Evolutionary conservation across 2,797 vertebrate genomes (phyloP), one percentile per base, ranked within the genome.

Genomic region (Bradypus variegatus): DNA sequence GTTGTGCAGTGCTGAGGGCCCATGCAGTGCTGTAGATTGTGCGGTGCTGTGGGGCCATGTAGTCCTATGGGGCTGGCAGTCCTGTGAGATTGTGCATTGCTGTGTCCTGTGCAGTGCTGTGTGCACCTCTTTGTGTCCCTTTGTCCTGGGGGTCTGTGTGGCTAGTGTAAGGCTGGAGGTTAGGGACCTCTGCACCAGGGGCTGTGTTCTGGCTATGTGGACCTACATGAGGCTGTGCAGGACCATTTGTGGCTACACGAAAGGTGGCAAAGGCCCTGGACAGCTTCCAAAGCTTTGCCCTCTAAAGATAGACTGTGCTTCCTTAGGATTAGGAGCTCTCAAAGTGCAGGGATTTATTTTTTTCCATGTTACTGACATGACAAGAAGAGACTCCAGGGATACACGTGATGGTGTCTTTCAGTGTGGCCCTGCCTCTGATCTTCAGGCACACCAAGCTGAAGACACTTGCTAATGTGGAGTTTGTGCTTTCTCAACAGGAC

Each of bases 401-500:
- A 75, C 41, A 7, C 0, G 2, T 41, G 58, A 53, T n/a, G n/a
- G n/a, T n/a, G n/a, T n/a, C n/a, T n/a, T n/a, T n/a, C n/a, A n/a
- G n/a, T n/a, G n/a, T n/a, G n/a, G n/a, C n/a, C n/a, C 2, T 8
- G 1, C 4, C 70, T 19, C 89, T 13, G 65, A 70, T 50, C 70
- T 64, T 91, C 62, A 2, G 3, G 19, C 62, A 15, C 6, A 8
- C 27, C 14, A 1, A 21, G 48, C 48, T 23, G 36, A 41, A 86
- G 67, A 48, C 11, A 14, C 60, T 64, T 60, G 21, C 64, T 92
- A 72, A 95, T 0, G 12, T 6, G 77, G 36, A 0, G 0, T 83
- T 81, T 96, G 62, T 88, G 81, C 79, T 96, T 91, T 96, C 94
- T 95, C 95, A 95, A 95, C 96, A 99, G 99, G 99, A 99, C 96